These are phyloP conservation scores for Desmodus rotundus DNA, from an alignment of 2,113 vertebrate genomes.

Conservation along the genomic window DNA sequence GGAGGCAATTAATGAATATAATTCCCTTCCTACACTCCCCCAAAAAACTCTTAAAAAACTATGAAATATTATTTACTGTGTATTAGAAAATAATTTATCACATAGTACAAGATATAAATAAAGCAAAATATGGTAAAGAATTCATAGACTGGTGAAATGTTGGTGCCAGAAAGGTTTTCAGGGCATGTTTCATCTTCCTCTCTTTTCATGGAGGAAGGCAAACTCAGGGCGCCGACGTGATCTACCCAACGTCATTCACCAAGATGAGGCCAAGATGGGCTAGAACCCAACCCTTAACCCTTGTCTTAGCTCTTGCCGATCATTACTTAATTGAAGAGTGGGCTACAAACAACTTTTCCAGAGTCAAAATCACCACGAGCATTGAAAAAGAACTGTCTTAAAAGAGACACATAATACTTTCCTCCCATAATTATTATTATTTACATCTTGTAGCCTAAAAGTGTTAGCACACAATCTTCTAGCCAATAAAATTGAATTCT, in stretches of 20 bases:
- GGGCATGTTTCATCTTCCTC: neutral
- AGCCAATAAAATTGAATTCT: neutral
- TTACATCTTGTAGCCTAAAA: neutral
- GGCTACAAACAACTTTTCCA: neutral
- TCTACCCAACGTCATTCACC: neutral
- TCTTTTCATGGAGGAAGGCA: neutral
- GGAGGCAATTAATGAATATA: neutral
- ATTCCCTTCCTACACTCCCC: neutral
- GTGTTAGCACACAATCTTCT: neutral
- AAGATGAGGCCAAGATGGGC: neutral
- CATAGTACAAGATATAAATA: neutral
- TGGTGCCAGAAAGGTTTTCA: neutral
- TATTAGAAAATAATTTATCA: neutral
- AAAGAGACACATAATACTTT: neutral
- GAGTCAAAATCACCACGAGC: neutral
- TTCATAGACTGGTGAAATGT: neutral
- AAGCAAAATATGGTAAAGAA: neutral
- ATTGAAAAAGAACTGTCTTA: neutral
- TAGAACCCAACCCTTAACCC: neutral
- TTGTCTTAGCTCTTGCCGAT: neutral
- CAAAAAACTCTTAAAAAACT: neutral
- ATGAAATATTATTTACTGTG: neutral
- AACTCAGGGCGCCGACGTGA: neutral
- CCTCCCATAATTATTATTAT: constrained; percentile 3
- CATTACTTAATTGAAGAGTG: neutral